Percentiles rank a stretch among this genome's conserved stretches.
Conservation (phyloP, 2,797 vertebrate genomes). For the Poecilia gillii region DNA sequence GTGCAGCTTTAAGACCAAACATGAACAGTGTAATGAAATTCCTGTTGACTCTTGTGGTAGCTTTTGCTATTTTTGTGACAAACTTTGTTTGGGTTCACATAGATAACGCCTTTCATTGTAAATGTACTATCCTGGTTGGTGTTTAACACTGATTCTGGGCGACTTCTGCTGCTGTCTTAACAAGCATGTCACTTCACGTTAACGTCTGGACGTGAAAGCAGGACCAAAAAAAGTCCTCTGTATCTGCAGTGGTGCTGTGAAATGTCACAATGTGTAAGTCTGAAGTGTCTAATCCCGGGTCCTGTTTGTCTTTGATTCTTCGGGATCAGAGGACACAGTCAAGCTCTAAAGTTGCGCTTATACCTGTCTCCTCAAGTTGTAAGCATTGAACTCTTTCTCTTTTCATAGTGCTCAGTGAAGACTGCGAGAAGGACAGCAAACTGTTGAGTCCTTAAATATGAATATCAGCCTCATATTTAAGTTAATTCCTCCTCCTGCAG, state of each 20-base stretch:
- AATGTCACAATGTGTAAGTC: constrained; percentile 55
- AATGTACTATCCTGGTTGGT: constrained; percentile 25
- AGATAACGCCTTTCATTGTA: constrained; percentile 28
- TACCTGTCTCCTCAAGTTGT: not conserved
- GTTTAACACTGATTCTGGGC: constrained; percentile 51
- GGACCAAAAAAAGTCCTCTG: constrained; percentile 22
- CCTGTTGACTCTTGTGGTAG: not conserved
- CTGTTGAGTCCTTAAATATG: constrained; percentile 23
- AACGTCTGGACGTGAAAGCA: constrained; percentile 47
- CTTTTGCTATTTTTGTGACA: not conserved
- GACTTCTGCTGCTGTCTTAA: constrained; percentile 65
- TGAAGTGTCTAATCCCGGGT: constrained; percentile 32
- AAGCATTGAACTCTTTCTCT: not conserved
- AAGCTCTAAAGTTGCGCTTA: constrained; percentile 5
- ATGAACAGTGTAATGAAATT: not conserved
- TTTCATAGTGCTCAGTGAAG: constrained; percentile 22
- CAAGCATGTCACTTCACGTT: constrained; percentile 66
- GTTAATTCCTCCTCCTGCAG: constrained; percentile 5
- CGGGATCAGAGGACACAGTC: constrained; percentile 25
- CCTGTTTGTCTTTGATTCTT: constrained; percentile 22
- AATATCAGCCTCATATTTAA: constrained; percentile 32
- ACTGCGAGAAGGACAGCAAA: constrained; percentile 33
- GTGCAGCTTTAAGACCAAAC: not conserved
- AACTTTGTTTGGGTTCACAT: constrained; percentile 7
- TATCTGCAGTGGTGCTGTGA: constrained; percentile 25